Percentiles rank a stretch among this genome's conserved stretches.
phyloP scores from a whole-genome alignment of 2,888 invertebrate species.

The Bimastos eiseni region DNA sequence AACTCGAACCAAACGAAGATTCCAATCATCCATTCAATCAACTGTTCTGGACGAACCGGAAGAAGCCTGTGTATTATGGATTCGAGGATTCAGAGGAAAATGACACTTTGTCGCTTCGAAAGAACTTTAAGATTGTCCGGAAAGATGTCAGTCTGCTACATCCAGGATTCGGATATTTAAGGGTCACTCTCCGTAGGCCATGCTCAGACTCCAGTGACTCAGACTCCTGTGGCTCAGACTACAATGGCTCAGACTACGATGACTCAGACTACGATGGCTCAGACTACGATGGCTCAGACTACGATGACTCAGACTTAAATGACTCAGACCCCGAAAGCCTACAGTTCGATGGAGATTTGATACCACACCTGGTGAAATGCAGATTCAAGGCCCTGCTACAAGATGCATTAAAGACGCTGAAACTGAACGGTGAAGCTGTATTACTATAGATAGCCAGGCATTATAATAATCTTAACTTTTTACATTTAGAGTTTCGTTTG shows the following conservation, averaged over 20 bases:
- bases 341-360: neutral
- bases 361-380: neutral
- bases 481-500: too few species aligned
- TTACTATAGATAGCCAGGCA: neutral
- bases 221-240: too few species aligned
- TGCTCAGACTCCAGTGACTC: too few species aligned
- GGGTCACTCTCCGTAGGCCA: neutral
- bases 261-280: too few species aligned
- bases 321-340: too few species aligned
- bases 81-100: neutral
- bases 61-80: neutral
- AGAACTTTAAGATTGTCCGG: neutral
- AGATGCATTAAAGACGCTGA: neutral
- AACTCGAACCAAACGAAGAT: neutral
- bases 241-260: too few species aligned
- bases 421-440: neutral
- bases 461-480: too few species aligned
- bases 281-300: too few species aligned
- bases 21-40: neutral
- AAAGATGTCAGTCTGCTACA: neutral
- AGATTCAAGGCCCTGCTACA: neutral
- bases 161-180: neutral
- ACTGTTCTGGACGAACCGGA: neutral
- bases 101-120: neutral
- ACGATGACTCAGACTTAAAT: too few species aligned